Conservation (phyloP, 2,113 vertebrate genomes). For the Malaclemys terrapin region DNA sequence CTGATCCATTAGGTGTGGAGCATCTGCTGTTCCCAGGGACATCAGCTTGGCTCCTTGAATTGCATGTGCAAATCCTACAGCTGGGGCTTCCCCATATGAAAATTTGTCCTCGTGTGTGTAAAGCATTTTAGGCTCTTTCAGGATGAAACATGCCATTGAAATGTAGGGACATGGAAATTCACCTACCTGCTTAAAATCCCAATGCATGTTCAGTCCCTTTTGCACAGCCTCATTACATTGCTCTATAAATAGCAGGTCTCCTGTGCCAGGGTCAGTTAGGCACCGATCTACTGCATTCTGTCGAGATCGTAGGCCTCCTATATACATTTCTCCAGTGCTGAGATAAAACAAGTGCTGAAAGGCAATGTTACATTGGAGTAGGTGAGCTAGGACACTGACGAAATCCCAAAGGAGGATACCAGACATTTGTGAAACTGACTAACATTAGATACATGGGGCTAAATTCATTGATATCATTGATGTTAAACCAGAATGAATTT, state of each 20-base stretch:
- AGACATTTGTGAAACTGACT: background rate
- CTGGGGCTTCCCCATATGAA: background rate
- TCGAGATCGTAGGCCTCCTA: conserved; percentile 29
- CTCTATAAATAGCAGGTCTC: conserved; percentile 36
- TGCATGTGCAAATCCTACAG: background rate
- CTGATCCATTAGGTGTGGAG: background rate
- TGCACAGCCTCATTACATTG: conserved; percentile 17
- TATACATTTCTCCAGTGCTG: conserved; percentile 42
- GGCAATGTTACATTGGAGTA: background rate
- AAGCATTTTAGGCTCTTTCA: background rate
- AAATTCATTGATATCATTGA: background rate
- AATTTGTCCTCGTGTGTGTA: background rate
- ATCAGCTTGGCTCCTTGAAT: background rate
- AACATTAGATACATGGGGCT: background rate
- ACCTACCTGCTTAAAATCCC: conserved; percentile 66
- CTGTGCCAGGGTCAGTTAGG: conserved; percentile 27
- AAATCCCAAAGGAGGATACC: background rate
- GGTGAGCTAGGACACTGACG: background rate
- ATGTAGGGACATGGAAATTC: background rate
- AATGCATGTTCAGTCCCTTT: conserved; percentile 15
- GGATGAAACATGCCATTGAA: background rate
- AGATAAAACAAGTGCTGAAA: conserved; percentile 57
- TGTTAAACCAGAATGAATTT: background rate
- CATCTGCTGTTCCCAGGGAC: background rate
- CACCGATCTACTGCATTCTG: background rate